Conservation (phyloP, 2,113 vertebrate genomes). For the Vicugna pacos region DNA sequence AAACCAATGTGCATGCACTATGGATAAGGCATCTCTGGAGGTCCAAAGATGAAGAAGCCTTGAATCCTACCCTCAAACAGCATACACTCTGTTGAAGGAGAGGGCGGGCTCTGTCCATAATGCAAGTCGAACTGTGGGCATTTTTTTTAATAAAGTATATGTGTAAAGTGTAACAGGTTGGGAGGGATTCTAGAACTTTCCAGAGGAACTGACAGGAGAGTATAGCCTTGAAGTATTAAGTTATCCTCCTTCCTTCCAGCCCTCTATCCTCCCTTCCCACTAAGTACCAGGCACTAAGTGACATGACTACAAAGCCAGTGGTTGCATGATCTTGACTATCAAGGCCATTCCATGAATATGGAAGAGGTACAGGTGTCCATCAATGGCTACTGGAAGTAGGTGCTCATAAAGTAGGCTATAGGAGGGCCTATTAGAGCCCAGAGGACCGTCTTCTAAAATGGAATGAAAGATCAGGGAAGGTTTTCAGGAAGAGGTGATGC, state of each 20-base stretch:
- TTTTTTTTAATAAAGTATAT: background rate
- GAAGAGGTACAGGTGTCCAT: background rate
- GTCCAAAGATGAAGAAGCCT: background rate
- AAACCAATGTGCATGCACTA: background rate
- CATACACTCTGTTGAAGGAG: background rate
- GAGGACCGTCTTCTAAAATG: background rate
- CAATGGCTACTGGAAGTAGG: background rate
- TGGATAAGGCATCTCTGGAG: background rate
- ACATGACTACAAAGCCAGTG: background rate
- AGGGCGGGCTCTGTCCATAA: background rate
- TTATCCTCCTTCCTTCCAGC: background rate
- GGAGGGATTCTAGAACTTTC: background rate
- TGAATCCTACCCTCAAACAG: constrained; percentile 10
- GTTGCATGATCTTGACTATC: background rate
- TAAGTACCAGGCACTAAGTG: background rate
- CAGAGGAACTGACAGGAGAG: background rate
- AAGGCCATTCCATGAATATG: background rate
- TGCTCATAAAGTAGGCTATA: background rate
- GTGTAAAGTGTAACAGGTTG: background rate
- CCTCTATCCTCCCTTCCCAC: background rate
- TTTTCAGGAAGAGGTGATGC: background rate
- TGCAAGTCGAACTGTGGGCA: background rate
- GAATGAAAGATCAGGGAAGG: background rate
- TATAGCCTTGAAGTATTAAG: background rate
- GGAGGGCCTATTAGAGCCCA: background rate